A percentile compares a stretch with the other conserved stretches of the same genome.
Conservation (phyloP, 2,888 invertebrate genomes). For the Caenorhabditis imperialis region DNA sequence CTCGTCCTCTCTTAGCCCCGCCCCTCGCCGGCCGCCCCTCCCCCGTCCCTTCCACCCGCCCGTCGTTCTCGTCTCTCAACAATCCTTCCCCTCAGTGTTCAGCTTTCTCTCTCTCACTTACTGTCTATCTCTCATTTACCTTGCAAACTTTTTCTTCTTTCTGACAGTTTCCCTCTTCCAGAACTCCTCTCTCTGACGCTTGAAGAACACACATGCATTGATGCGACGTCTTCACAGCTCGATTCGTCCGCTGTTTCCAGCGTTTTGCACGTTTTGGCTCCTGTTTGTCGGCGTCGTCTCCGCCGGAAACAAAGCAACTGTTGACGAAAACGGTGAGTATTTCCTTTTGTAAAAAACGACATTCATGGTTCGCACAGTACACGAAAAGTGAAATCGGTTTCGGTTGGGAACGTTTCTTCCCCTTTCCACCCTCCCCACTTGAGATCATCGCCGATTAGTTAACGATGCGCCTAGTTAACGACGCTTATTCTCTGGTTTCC, state of each 20-base stretch:
- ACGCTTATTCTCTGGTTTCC: slow-evolving; percentile 52
- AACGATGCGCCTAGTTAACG: slow-evolving; percentile 49
- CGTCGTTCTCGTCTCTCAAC: slow-evolving; percentile 40
- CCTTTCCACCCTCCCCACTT: slow-evolving; percentile 21
- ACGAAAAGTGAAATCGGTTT: slow-evolving; percentile 12
- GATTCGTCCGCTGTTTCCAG: slow-evolving; percentile 6
- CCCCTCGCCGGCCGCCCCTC: slow-evolving; percentile 38
- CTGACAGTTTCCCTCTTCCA: slow-evolving; percentile 2
- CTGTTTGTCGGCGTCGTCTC: slow-evolving; percentile 10
- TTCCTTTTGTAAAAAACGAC: slow-evolving; percentile 1
- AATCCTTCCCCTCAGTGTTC: slow-evolving; percentile 6
- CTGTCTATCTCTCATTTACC: slow-evolving; percentile 4
- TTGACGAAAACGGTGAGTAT: slow-evolving; percentile 52
- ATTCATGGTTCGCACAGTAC: not conserved
- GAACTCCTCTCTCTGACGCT: slow-evolving; percentile 18
- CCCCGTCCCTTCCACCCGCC: slow-evolving; percentile 27
- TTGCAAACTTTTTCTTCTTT: not conserved
- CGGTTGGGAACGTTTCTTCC: slow-evolving; percentile 16
- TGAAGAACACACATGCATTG: slow-evolving; percentile 35
- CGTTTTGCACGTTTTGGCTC: slow-evolving; percentile 5
- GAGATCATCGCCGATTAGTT: slow-evolving; percentile 51
- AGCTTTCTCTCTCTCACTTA: slow-evolving; percentile 24
- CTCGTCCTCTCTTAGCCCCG: slow-evolving; percentile 18
- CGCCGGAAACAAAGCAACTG: slow-evolving; percentile 29
- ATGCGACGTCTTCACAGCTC: slow-evolving; percentile 35